Evolutionary conservation across 2,797 vertebrate species (phyloP), one percentile per base, ranked within the genome.

Genomic region (Pempheris klunzingeri): DNA sequence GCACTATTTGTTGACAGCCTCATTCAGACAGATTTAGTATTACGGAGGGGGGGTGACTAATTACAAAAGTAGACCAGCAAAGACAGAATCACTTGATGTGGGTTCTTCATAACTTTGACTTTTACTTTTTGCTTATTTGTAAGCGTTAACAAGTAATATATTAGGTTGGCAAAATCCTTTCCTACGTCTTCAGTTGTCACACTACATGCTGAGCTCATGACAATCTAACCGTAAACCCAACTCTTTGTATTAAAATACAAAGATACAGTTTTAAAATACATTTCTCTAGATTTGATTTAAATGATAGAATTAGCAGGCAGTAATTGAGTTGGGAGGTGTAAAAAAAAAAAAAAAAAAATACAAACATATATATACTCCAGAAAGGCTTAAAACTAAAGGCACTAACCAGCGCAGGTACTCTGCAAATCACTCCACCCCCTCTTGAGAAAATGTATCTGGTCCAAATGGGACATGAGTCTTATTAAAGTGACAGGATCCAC

Each of bases 401-500:
- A 41, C 2, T 32, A 26, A 36, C 7, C 28, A 6, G 39, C 0
- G 7, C 36, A 32, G 32, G 26, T 44, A 15, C 26, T 30, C 47
- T 57, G 13, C 7, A 63, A 24, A 30, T 17, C 24, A 24, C 15
- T 2, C 7, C 20, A 38, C 9, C 39, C 57, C 13, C 36, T 50
- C 9, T 13, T 7, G 41, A 17, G 36, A 22, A 41, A 50, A 57
- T n/a, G 5, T 7, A 60, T 15, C 26, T 26, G 36, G 34, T 58
- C 59, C 6, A 26, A 22, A 39, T 49, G 55, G 41, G 47, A 67
- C 3, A 0, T 0, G 20, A 41, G 46, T 50, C 1, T 50, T 22
- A 30, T n/a, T 18, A 60, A 47, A 46, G 62, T 43, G 53, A 58
- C 41, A 20, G 54, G 26, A 71, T 65, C 20, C 28, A 44, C 26